Percentiles rank a stretch among this genome's conserved stretches.
These are phyloP conservation scores for Alectura lathami DNA, from an alignment of 2,113 vertebrate species.

Conservation along the genomic window DNA sequence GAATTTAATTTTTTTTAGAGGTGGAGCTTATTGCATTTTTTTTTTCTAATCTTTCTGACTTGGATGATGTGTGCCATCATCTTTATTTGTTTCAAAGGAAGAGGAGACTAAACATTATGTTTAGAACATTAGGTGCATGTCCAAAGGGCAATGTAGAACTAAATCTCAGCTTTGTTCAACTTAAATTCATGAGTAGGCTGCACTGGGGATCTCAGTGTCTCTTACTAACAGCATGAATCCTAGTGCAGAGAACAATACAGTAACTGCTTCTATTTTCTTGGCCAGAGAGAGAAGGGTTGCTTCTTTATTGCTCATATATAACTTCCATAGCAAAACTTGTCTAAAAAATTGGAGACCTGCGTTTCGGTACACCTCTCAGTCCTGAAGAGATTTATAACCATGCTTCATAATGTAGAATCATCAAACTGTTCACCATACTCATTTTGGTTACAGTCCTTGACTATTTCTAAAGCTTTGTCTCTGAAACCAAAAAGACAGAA, in stretches of 20 bases:
- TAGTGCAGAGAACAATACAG: neutral
- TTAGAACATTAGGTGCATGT: neutral
- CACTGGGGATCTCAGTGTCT: neutral
- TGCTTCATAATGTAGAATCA: neutral
- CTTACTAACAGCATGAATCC: neutral
- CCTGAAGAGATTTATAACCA: neutral
- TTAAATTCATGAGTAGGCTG: neutral
- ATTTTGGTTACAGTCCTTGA: neutral
- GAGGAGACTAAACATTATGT: neutral
- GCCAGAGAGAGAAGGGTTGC: neutral
- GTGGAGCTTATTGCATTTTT: neutral
- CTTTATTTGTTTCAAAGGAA: slow-evolving; percentile 5
- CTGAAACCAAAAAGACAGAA: neutral
- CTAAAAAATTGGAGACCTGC: neutral
- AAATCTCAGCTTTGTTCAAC: neutral
- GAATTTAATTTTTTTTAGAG: neutral
- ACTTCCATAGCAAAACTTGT: neutral
- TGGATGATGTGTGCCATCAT: neutral
- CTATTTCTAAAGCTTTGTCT: slow-evolving; percentile 11
- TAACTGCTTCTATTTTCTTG: neutral
- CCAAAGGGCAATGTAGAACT: neutral
- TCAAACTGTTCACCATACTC: neutral
- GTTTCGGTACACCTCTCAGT: neutral
- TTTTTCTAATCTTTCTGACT: neutral
- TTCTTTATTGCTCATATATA: neutral